These are phyloP conservation scores for Pristionchus entomophagus DNA, from an alignment of 2,888 invertebrate species.

Conservation along the genomic window DNA sequence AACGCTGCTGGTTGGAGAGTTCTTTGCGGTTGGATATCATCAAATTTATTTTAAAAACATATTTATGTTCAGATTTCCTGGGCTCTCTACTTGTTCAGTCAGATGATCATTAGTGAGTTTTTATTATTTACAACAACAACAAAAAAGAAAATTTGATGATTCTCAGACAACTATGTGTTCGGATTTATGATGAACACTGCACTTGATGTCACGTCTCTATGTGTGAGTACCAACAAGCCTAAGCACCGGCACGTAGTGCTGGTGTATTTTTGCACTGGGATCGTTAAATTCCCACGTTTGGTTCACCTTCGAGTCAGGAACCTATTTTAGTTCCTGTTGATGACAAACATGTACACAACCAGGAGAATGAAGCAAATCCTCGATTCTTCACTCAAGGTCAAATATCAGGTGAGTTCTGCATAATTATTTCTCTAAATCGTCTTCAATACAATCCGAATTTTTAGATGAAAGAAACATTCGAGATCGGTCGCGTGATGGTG, in stretches of 20 bases:
- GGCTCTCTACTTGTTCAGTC: not conserved
- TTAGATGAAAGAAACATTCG: conserved; percentile 7
- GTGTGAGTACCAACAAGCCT: not conserved
- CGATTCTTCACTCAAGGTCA: not conserved
- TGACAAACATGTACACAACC: not conserved
- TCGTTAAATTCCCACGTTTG: too few species aligned
- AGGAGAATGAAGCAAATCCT: not conserved
- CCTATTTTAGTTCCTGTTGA: not conserved
- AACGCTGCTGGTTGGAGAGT: not conserved
- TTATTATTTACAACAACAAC: not conserved
- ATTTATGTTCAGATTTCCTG: not conserved
- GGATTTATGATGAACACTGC: not conserved
- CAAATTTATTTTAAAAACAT: not conserved
- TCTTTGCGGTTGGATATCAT: not conserved
- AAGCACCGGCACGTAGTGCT: too few species aligned
- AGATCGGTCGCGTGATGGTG: not conserved
- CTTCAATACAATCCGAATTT: not conserved
- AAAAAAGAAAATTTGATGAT: not conserved
- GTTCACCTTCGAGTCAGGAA: too few species aligned
- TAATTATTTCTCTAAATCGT: too few species aligned
- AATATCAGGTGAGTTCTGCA: not conserved
- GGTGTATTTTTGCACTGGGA: too few species aligned
- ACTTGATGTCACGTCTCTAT: not conserved
- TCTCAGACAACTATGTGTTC: not conserved
- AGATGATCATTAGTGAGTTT: not conserved